A percentile compares a stretch with the other conserved stretches of the same genome.
phyloP scores from a whole-genome alignment of 2,797 vertebrate species.

The Rhinophrynus dorsalis region DNA sequence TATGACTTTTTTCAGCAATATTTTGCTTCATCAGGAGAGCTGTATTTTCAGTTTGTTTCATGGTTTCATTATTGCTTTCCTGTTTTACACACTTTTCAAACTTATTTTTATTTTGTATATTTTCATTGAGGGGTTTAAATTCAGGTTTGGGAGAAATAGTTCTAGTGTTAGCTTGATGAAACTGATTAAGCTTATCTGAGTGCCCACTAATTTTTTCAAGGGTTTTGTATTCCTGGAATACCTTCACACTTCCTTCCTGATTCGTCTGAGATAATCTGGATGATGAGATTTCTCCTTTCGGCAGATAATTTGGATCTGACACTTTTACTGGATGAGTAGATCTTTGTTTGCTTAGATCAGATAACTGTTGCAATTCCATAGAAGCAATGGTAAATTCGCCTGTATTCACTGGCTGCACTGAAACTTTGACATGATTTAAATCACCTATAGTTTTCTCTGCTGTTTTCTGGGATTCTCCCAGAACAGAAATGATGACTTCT shows the following conservation, averaged over 20 bases:
- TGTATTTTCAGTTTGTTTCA: conserved; percentile 57
- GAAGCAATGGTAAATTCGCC: background rate
- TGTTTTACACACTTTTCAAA: conserved; percentile 60
- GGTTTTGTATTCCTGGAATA: conserved; percentile 54
- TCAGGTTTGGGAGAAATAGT: conserved; percentile 67
- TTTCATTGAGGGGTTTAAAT: conserved; percentile 54
- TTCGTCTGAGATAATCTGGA: conserved; percentile 55
- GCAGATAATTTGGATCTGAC: conserved; percentile 46
- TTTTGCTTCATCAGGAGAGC: conserved; percentile 50
- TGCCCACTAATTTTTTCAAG: conserved; percentile 59
- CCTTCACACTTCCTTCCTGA: conserved; percentile 53
- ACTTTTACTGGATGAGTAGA: conserved; percentile 15
- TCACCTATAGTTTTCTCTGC: background rate
- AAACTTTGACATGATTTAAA: background rate
- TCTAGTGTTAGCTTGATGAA: conserved; percentile 60
- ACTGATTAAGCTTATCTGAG: conserved; percentile 50
- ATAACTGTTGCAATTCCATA: background rate
- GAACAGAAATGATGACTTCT: conserved; percentile 12
- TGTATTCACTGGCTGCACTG: conserved; percentile 5
- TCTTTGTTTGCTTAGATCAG: background rate
- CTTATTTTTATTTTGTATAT: conserved; percentile 48
- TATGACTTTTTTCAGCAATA: conserved; percentile 39
- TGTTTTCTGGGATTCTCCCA: background rate
- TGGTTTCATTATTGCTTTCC: conserved; percentile 59
- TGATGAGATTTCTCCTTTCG: conserved; percentile 60